Evolutionary conservation across 2,797 vertebrate species (phyloP), one percentile per base, ranked within the genome.

Genomic region (Neopelma chrysocephalum): DNA sequence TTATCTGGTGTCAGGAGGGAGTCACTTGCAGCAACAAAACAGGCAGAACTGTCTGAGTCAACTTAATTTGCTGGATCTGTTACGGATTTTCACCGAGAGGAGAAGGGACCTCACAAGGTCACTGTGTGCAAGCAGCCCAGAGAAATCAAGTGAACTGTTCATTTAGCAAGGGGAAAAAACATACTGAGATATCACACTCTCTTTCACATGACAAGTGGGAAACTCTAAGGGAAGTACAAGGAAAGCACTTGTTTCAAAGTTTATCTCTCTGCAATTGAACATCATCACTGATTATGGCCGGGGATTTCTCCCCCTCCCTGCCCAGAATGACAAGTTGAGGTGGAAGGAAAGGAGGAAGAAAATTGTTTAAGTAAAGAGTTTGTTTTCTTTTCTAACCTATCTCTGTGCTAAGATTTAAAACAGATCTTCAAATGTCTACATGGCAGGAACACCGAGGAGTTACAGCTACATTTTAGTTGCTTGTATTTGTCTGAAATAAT

Each of bases 1-100:
- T 83, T 73, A 56, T 94, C 82, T 84, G 56, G 61, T 93, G 88
- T 87, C 95, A 93, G 82, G 70, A 94, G 79, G 75, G 64, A 84
- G 80, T 73, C 64, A 82, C 60, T 77, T 16, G 70, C 7, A 3
- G 68, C 73, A 91, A 45, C 9, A 18, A 38, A 68, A 3, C 36
- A 48, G 40, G 80, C 54, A 92, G 34, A 87, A 87, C 70, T 82
- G 19, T 82, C 66, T 68, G 53, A 62, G 50, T n/a, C 70, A 68
- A 73, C 77, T 61, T 31, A 11, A 89, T 84, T 73, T 79, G 38
- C 70, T 93, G 71, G 26, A 58, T 56, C 68, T 90, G 21, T 60
- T 72, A 64, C 0, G 1, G 60, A 89, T 87, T 95, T 89, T 54
- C 82, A 85, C 25, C 32, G 60, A 56, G 45, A 77, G 1, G 4